Percentiles rank a stretch among this genome's conserved stretches.
phyloP scores from a whole-genome alignment of 2,797 vertebrate genomes.

The Falco cherrug region DNA sequence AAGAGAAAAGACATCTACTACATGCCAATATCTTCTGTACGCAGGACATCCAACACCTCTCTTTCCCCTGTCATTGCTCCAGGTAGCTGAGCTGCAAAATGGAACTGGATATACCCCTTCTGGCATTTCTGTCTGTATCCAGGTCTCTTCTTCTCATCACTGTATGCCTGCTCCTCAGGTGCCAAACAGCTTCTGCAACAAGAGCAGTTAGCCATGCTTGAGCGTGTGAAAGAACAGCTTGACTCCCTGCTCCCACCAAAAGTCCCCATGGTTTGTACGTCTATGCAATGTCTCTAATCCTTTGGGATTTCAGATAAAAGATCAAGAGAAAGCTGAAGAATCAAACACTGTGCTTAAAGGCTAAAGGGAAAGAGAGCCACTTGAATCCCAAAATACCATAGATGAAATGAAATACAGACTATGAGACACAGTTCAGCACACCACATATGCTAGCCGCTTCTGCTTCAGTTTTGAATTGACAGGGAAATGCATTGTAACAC shows the following conservation, averaged over 20 bases:
- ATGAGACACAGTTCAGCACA: neutral
- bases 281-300: neutral
- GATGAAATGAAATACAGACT: neutral
- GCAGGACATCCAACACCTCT: neutral
- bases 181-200: constrained; percentile 78
- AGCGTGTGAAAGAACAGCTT: neutral
- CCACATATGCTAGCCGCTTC: neutral
- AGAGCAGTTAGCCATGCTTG: neutral
- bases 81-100: neutral
- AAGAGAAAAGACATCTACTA: neutral
- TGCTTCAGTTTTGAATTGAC: neutral
- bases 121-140: constrained; percentile 80
- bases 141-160: constrained; percentile 71
- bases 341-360: neutral
- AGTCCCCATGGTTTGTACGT: neutral
- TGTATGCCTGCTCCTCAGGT: constrained; percentile 81
- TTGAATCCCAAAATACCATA: neutral
- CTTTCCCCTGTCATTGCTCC: neutral
- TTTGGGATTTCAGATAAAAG: neutral
- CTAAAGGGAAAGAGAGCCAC: neutral
- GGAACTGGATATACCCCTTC: constrained; percentile 68
- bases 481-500: neutral
- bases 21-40: neutral
- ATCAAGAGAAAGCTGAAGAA: neutral
- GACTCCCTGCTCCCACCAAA: neutral